Evolutionary conservation across 2,113 vertebrate species (phyloP).

Genomic region (Tragelaphus buxtoni): DNA sequence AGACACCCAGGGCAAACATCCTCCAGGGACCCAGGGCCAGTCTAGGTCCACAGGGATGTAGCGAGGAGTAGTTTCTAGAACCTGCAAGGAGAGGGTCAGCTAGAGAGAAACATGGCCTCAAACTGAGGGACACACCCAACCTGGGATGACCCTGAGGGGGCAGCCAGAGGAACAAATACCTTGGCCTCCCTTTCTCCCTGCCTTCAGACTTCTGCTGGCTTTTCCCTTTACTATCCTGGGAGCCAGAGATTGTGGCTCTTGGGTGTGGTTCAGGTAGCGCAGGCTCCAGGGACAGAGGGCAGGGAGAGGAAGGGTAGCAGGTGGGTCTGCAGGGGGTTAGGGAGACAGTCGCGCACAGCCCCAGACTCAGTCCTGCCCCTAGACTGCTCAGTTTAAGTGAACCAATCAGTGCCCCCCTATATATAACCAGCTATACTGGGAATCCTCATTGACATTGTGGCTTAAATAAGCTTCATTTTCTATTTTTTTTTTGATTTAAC

Average conservation of each 20-base stretch:
- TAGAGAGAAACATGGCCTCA: neutral
- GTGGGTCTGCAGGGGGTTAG: neutral
- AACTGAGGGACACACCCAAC: neutral
- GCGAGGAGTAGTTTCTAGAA: neutral
- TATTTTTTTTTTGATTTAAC: neutral
- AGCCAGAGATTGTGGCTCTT: neutral
- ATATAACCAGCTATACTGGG: neutral
- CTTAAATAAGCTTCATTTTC: neutral
- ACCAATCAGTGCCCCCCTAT: neutral
- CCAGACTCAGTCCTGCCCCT: neutral
- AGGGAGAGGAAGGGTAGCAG: neutral
- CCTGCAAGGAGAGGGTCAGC: neutral
- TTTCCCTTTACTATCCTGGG: neutral
- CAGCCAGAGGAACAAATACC: neutral
- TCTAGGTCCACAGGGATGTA: neutral
- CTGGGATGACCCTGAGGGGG: neutral
- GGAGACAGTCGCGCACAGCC: neutral
- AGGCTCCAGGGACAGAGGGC: neutral
- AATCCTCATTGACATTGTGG: neutral
- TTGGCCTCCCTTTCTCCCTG: neutral
- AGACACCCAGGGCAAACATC: neutral
- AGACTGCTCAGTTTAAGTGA: neutral
- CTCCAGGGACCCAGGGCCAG: no score
- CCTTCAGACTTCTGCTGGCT: neutral
- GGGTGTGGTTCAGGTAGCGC: fast-evolving